Percentiles rank a stretch among this genome's conserved stretches.
Conservation (phyloP, 2,888 invertebrate species). For the Synergus gifuensis region DNA sequence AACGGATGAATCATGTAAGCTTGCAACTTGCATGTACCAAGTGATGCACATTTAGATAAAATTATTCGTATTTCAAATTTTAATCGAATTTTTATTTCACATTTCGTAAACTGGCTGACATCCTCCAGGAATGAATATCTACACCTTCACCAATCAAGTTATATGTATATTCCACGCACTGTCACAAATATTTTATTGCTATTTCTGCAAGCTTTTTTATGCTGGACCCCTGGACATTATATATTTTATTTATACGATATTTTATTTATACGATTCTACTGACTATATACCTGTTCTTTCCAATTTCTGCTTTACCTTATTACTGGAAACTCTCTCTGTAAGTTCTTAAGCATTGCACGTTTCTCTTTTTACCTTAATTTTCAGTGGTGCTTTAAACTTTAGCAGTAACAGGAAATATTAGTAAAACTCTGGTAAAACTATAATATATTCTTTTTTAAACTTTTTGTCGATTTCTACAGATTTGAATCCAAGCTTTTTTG, state of each 20-base stretch:
- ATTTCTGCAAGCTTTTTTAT: slow-evolving; percentile 48
- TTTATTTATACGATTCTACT: slow-evolving; percentile 52
- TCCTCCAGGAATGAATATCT: slow-evolving; percentile 34
- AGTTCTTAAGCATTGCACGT: slow-evolving; percentile 60
- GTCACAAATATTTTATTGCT: slow-evolving; percentile 46
- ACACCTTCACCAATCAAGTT: slow-evolving; percentile 51
- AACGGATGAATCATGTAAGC: slow-evolving; percentile 65
- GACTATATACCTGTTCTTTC: slow-evolving; percentile 55
- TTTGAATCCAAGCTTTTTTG: background rate
- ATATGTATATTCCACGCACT: slow-evolving; percentile 47
- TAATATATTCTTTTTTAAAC: background rate
- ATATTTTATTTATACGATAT: slow-evolving; percentile 47
- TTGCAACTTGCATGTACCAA: slow-evolving; percentile 48
- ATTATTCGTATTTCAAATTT: slow-evolving; percentile 24
- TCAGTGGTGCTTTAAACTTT: background rate
- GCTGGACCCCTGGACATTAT: slow-evolving; percentile 57
- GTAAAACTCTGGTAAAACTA: background rate
- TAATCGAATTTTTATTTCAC: background rate
- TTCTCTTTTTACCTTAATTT: slow-evolving; percentile 29
- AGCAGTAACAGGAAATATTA: background rate
- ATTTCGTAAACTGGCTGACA: background rate
- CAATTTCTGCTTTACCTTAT: slow-evolving; percentile 67
- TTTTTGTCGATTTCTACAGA: background rate
- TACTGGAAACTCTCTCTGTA: slow-evolving; percentile 69
- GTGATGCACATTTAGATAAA: slow-evolving; percentile 16